Evolutionary conservation across 2,797 vertebrate species (phyloP), one percentile per base, ranked within the genome.

Genomic region (Chelonia mydas): DNA sequence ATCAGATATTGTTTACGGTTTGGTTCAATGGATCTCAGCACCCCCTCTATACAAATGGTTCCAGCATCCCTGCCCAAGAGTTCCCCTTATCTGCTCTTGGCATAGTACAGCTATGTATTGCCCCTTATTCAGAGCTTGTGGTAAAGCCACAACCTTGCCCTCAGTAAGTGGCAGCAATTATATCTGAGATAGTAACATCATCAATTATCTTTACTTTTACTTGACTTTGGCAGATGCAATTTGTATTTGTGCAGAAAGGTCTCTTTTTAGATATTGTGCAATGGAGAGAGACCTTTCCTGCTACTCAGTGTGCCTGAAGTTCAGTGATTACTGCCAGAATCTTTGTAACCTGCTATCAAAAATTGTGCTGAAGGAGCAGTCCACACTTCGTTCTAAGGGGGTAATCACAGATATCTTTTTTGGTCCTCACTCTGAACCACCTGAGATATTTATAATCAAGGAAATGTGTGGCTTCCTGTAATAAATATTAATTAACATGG

Each of bases 131-230:
- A 79, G 17, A 28, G 7, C 19, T 79, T 81, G 16, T 25, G 8
- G 8, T 11, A 54, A 6, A 68, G n/a, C 28, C 19, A 8, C 25
- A n/a, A 80, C 5, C 50, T 45, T 37, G 17, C 0, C 12, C 37
- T 87, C 92, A 3, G 2, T 2, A 74, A 53, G 88, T 50, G 19
- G 3, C 2, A 82, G 57, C 82, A 86, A 82, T 68, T 88, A 4
- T 2, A 23, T 16, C 28, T n/a, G 74, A 59, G 10, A 21, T n/a
- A 79, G 51, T 11, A 47, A 79, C 3, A 82, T 1, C 3, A 76
- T 54, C 27, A 55, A 12, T 0, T 77, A 33, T 0, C 3, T 76
- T 33, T 41, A 41, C 41, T 41, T 41, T 41, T 41, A 41, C 41
- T 41, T 41, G 41, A 41, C 41, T 41, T 41, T 41, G 41, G 41